These are phyloP conservation scores for Apogon hyalosoma DNA, from an alignment of 2,797 vertebrate species.

Conservation along the genomic window DNA sequence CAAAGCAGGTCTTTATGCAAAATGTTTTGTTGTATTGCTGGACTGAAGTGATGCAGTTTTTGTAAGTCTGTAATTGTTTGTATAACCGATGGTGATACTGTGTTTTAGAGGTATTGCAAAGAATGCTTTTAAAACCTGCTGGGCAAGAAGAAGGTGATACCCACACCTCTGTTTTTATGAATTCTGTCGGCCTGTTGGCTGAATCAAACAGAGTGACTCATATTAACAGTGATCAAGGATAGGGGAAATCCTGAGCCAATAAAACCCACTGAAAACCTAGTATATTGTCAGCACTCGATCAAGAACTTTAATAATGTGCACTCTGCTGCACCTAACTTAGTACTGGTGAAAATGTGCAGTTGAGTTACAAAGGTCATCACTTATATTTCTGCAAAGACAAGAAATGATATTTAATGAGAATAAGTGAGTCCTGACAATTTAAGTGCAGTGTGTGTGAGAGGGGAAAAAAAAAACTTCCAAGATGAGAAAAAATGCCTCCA, in stretches of 20 bases:
- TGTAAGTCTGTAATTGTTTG: too few relatives aligned
- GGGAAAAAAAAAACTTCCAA: too few relatives aligned
- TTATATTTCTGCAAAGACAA: too few relatives aligned
- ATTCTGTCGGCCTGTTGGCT: constrained; percentile 6
- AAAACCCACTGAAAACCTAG: constrained; percentile 1
- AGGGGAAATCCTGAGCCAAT: neutral
- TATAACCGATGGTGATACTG: too few relatives aligned
- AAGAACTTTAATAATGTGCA: constrained; percentile 7
- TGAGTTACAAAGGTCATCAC: neutral
- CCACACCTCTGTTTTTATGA: neutral
- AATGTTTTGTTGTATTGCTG: too few relatives aligned
- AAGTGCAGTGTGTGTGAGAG: neutral
- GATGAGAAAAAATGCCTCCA: neutral
- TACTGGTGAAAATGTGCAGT: constrained; percentile 3
- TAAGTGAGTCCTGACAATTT: too few relatives aligned
- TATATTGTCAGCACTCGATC: constrained; percentile 20
- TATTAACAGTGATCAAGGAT: constrained; percentile 7
- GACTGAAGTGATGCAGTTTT: neutral
- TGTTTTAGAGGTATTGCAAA: neutral
- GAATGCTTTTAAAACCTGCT: neutral
- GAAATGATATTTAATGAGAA: too few relatives aligned
- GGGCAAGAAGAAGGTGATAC: constrained; percentile 3
- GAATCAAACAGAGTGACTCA: constrained; percentile 9
- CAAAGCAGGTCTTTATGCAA: too few relatives aligned
- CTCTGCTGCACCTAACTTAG: constrained; percentile 22